Percentiles rank a stretch among this genome's conserved stretches.
phyloP scores from a whole-genome alignment of 1,140 invertebrate species.

The Eufriesea mexicana region DNA sequence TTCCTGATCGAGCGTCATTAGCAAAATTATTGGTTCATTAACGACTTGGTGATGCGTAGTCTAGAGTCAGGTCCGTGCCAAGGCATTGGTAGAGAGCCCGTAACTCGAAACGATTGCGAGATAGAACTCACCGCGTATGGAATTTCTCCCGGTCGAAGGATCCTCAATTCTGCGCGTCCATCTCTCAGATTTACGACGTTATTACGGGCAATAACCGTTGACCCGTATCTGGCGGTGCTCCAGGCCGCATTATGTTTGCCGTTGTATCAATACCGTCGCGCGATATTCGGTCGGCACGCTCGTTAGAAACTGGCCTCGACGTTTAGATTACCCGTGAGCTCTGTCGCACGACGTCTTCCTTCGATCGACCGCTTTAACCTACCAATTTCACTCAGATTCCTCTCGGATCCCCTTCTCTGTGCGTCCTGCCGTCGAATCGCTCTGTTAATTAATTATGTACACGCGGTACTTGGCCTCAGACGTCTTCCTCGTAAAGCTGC shows the following conservation, averaged over 20 bases:
- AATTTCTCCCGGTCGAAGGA: conserved; percentile 6
- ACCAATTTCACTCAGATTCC: neutral
- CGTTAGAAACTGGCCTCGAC: conserved; percentile 16
- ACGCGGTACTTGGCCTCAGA: neutral
- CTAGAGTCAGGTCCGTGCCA: neutral
- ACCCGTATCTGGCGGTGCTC: conserved; percentile 42
- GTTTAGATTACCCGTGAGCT: conserved; percentile 7
- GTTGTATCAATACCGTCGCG: conserved; percentile 47
- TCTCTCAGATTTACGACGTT: conserved; percentile 49
- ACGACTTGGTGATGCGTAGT: conserved; percentile 16
- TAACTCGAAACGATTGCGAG: conserved; percentile 27
- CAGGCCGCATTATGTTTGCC: conserved; percentile 43
- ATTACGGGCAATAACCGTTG: conserved; percentile 46
- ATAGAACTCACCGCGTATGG: neutral
- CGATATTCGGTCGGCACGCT: conserved; percentile 15
- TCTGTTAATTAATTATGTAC: neutral
- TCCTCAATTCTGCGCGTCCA: conserved; percentile 10
- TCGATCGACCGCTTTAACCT: neutral
- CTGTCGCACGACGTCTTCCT: neutral
- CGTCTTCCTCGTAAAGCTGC: neutral
- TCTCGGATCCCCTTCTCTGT: too few species aligned
- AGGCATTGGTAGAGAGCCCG: neutral
- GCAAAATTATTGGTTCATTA: conserved; percentile 54
- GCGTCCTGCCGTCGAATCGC: neutral
- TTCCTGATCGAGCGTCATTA: conserved; percentile 50